Conservation (phyloP, 2,888 invertebrate species). For the Drosophila barbarae region DNA sequence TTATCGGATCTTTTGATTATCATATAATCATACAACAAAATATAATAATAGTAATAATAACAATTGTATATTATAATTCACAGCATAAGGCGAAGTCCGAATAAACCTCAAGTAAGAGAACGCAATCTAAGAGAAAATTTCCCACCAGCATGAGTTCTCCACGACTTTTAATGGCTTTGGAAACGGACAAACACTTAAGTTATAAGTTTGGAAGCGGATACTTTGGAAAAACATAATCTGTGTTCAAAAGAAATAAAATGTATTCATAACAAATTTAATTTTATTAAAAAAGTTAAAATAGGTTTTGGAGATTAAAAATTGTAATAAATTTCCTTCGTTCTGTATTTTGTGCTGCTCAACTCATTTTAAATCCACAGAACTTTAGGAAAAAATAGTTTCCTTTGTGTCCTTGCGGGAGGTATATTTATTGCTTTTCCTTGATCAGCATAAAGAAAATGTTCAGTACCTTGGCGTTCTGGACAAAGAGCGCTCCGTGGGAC, state of each 20-base stretch:
- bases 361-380: not conserved
- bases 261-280: not conserved
- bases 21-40: no score
- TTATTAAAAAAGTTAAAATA: not conserved
- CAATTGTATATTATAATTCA: not conserved
- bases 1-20: no score
- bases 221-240: not conserved
- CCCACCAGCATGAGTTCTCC: not conserved
- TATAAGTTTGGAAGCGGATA: not conserved
- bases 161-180: not conserved
- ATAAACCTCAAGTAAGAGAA: not conserved
- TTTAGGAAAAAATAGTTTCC: not conserved
- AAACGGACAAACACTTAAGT: no score
- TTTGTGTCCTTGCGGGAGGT: not conserved
- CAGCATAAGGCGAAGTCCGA: not conserved
- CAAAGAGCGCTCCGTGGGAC: slow-evolving; percentile 38
- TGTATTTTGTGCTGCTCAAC: not conserved
- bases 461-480: slow-evolving; percentile 1
- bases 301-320: not conserved
- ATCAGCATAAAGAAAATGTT: not conserved
- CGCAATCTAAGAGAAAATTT: slow-evolving; percentile 9
- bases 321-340: not conserved
- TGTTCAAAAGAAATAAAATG: not conserved
- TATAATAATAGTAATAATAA: not conserved
- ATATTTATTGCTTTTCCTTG: not conserved